Evolutionary conservation across 2,888 invertebrate species (phyloP).

Genomic region (Lasius fuliginosus): DNA sequence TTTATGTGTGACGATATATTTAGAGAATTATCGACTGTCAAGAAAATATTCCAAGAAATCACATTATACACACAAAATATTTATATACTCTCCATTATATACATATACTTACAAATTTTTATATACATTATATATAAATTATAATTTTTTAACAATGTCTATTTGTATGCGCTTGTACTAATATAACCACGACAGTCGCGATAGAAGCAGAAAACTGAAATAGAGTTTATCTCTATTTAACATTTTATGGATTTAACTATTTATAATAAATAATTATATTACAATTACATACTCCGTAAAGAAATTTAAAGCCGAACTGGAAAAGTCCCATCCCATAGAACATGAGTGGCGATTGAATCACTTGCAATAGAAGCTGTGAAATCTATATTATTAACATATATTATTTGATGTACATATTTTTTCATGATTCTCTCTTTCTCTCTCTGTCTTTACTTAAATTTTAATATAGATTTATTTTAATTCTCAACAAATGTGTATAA

Average conservation of each 20-base stretch:
- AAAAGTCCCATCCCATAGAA: constrained; percentile 19
- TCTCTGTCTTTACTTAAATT: background rate
- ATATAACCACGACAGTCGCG: constrained; percentile 10
- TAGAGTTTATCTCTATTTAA: background rate
- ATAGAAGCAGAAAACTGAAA: constrained; percentile 16
- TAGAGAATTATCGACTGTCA: no score
- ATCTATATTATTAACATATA: background rate
- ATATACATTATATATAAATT: background rate
- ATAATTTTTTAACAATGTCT: background rate
- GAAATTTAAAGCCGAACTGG: constrained; percentile 27
- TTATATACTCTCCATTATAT: background rate
- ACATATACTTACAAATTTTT: background rate
- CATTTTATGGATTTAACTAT: background rate
- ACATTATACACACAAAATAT: no score
- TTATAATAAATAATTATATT: background rate
- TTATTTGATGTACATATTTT: background rate
- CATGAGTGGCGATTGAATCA: background rate
- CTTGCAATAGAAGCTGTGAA: background rate
- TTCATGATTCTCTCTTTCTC: background rate
- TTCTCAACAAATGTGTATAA: background rate
- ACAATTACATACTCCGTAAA: background rate
- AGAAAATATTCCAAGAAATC: no score
- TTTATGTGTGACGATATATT: background rate
- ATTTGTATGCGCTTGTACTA: background rate
- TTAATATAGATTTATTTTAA: background rate